Evolutionary conservation across 2,797 vertebrate genomes (phyloP), one percentile per base, ranked within the genome.

Genomic region (Eupleurogrammus muticus): DNA sequence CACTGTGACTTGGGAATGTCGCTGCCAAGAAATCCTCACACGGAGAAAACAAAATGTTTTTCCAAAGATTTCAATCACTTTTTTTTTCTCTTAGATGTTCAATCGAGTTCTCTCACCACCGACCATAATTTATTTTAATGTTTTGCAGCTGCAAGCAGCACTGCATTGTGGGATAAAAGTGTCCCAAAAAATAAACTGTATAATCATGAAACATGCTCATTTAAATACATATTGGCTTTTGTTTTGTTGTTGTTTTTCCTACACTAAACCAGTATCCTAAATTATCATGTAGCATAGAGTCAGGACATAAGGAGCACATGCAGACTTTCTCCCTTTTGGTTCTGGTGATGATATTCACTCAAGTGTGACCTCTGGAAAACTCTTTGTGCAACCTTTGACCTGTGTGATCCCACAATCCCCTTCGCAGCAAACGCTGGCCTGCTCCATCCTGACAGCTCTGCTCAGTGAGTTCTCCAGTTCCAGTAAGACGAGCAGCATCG

Each of bases 391-490:
- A 78, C 54, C 50, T 67, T 19, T 72, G 52, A 59, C 46, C 24
- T 44, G 20, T 65, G 28, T 6, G 28, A 28, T 28, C 28, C 3
- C 35, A 47, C 13, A 4, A 4, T 20, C 23, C 46, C 52, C 16
- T 74, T 4, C 77, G 52, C 93, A 99, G 98, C 98, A 99, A 96
- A 99, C 97, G 0, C 91, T 99, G 94, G 98, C 97, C 70, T 99
- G 98, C 93, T 99, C 97, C 92, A 99, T 99, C 92, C 93, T 99
- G 77, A 99, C 96, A 0, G 98, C 98, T 9, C 89, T 99, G 59
- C 94, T 99, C 88, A 98, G 96, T 5, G 97, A 99, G 90, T 99
- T 99, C 91, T 99, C 98, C 91, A 99, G 97, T 94, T 99, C 98
- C 89, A 99, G 94, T 90, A 99, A 99, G 93, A 99, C 98, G 87